Evolutionary conservation across 2,797 vertebrate species (phyloP).

Genomic region (Vespertilio murinus): DNA sequence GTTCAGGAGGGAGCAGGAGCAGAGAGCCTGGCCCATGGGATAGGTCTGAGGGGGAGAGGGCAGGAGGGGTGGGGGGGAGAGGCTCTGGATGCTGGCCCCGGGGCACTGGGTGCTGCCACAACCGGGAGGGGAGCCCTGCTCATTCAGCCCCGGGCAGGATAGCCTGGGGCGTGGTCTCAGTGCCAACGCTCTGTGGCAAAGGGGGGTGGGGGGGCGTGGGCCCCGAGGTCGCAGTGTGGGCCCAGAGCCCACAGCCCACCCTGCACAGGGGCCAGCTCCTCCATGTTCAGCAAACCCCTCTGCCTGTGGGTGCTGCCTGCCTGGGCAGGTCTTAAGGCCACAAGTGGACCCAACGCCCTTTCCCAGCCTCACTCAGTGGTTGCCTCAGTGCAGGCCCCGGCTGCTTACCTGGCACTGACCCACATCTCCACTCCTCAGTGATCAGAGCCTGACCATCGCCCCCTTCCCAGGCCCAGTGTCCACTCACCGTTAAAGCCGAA

Average conservation of each 20-base stretch:
- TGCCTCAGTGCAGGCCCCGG: background rate
- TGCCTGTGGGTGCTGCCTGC: background rate
- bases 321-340: background rate
- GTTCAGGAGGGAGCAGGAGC: background rate
- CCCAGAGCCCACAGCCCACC: rapidly evolving
- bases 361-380: background rate
- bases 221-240: too few species aligned
- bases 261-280: too few species aligned
- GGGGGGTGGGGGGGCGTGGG: too few species aligned
- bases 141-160: background rate
- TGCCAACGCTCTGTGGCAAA: background rate
- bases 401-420: background rate
- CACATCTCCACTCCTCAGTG: background rate
- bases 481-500: background rate
- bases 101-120: background rate
- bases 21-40: background rate
- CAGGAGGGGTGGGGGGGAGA: background rate
- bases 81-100: background rate
- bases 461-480: background rate
- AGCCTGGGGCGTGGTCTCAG: background rate
- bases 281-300: background rate
- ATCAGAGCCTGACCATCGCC: background rate
- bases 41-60: rapidly evolving
- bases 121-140: background rate
- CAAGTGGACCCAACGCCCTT: background rate